Evolutionary conservation across 2,888 invertebrate genomes (phyloP), one percentile per base, ranked within the genome.

Genomic region (Andricus quercusramuli): DNA sequence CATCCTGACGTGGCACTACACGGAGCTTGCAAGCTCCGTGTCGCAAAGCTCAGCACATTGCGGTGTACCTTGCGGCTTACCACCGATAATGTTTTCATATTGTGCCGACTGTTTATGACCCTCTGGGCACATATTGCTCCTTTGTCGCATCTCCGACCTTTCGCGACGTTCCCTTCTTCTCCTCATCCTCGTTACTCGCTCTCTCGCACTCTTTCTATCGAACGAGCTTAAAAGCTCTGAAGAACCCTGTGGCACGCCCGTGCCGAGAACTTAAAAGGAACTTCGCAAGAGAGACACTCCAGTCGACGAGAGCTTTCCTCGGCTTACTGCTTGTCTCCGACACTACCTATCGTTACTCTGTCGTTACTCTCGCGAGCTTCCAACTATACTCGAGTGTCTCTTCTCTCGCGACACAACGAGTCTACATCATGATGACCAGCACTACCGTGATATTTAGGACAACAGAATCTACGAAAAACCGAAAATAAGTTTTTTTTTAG

Each of bases 71-170:
- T 88, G 85, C 88, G 89, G 92, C 91, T 92, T 90, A 90, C 88
- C 87, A 85, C 88, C 89, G 90, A 90, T 89, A 90, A 90, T 90
- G 90, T 92, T 92, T 92, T 92, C 92, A 92, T 92, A 92, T 92
- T 89, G 91, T 90, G 88, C 84, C 82, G 85, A 81, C 79, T 85
- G 83, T 83, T 83, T 82, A 83, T 79, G 83, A 79, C 78, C 78
- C 80, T 65, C 51, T 56, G 32, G 74, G 77, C 82, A 80, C 83
- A 82, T 85, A 74, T 56, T 74, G 74, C 74, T 56, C 51, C 74
- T 74, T 74, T 83, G 83, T 83, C 83, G 70, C 81, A 81, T 82
- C 74, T 74, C 74, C 79, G 82, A 83, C 80, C 79, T 83, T 79
- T 77, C 83, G 74, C 78, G 81, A 85, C 81, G 83, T 80, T 70